Evolutionary conservation across 1,140 invertebrate genomes (phyloP).

Genomic region (Apocrypta bakeri): DNA sequence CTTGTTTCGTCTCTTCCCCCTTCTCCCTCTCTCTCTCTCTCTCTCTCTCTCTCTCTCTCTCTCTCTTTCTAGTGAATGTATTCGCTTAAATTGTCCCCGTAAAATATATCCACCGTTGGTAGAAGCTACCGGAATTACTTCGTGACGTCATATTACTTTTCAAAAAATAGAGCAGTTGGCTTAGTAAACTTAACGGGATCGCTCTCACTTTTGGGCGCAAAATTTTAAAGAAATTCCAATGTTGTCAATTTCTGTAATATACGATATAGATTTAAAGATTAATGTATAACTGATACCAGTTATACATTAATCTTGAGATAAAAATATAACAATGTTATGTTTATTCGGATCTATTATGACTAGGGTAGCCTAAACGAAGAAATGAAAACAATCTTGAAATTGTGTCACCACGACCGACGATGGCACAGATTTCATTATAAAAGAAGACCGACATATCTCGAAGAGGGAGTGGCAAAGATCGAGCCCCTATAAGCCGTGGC

Average conservation of each 20-base stretch:
- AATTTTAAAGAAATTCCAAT: neutral
- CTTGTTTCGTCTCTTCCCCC: conserved; percentile 14
- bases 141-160: neutral
- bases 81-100: conserved; percentile 40
- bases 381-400: conserved; percentile 17
- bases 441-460: neutral
- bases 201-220: conserved; percentile 21
- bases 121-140: neutral
- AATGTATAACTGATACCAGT: too few species aligned
- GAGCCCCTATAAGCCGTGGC: neutral
- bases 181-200: conserved; percentile 16
- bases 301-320: too few species aligned
- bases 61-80: neutral
- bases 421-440: conserved; percentile 14
- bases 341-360: too few species aligned
- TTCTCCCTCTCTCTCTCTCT: neutral
- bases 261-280: too few species aligned
- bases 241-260: too few species aligned
- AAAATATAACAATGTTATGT: too few species aligned
- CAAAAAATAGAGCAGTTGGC: neutral
- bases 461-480: neutral
- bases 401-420: neutral
- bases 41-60: neutral
- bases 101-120: conserved; percentile 6
- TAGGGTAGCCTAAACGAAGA: too few species aligned